Percentiles rank a stretch among this genome's conserved stretches.
Conservation (phyloP, 2,888 invertebrate species). For the Andricus curvator region DNA sequence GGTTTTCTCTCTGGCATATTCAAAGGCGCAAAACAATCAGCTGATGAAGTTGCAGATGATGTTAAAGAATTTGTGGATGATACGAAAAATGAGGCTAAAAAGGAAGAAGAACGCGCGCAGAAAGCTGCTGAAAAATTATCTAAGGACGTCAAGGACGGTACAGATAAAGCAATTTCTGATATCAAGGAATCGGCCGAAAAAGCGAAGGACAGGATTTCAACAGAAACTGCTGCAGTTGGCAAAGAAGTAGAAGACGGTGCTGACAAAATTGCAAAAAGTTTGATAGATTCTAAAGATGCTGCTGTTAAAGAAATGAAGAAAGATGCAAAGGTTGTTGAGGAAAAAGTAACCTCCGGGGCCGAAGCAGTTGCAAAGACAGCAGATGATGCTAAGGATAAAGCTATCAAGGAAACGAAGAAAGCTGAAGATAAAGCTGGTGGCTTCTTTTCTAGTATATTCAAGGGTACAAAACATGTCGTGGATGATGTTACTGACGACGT, state of each 20-base stretch:
- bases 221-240: conserved; percentile 78
- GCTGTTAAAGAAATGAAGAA: conserved; percentile 54
- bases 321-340: conserved; percentile 50
- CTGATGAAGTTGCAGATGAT: conserved; percentile 44
- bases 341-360: conserved; percentile 41
- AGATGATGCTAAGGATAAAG: conserved; percentile 46
- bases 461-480: conserved; percentile 61
- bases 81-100: conserved; percentile 49
- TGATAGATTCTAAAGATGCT: conserved; percentile 46
- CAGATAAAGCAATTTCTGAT: conserved; percentile 47
- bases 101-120: conserved; percentile 43
- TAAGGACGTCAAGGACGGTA: neutral
- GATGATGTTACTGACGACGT: conserved; percentile 62
- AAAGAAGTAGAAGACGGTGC: neutral
- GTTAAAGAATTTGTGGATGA: conserved; percentile 48
- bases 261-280: conserved; percentile 37
- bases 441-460: conserved; percentile 57
- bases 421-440: conserved; percentile 69
- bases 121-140: conserved; percentile 6
- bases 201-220: conserved; percentile 53
- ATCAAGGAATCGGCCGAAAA: conserved; percentile 44
- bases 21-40: conserved; percentile 47
- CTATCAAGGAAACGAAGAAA: conserved; percentile 50
- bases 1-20: conserved; percentile 47
- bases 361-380: conserved; percentile 36